A percentile compares a stretch with the other conserved stretches of the same genome.
Evolutionary conservation across 2,797 vertebrate species (phyloP).

Genomic region (Glyptemys insculpta): DNA sequence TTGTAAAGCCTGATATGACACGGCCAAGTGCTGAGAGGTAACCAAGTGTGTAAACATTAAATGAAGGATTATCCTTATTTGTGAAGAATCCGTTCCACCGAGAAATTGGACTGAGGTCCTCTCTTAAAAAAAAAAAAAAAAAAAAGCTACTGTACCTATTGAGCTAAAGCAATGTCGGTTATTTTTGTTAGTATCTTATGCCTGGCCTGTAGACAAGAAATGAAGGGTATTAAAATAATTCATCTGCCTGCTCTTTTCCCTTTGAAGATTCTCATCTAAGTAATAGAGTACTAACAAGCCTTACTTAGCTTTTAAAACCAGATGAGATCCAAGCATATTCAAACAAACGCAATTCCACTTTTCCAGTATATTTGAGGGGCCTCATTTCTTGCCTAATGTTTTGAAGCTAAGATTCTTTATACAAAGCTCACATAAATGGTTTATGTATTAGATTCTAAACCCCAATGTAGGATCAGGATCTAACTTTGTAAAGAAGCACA

Average conservation of each 20-base stretch:
- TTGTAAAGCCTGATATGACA: conserved; percentile 61
- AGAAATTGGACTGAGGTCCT: conserved; percentile 66
- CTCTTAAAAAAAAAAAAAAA: background rate
- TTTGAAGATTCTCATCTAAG: background rate
- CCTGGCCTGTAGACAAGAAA: conserved; percentile 36
- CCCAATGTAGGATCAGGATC: background rate
- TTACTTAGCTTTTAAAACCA: background rate
- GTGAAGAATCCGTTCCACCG: conserved; percentile 60
- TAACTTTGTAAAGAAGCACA: background rate
- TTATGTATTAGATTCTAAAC: background rate
- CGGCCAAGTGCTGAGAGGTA: conserved; percentile 52
- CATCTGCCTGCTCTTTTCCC: background rate
- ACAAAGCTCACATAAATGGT: background rate
- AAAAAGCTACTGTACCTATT: conserved; percentile 8
- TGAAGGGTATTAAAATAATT: background rate
- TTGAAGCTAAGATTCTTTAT: background rate
- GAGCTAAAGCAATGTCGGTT: conserved; percentile 44
- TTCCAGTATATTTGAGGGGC: background rate
- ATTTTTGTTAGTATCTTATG: conserved; percentile 43
- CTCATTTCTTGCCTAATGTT: background rate
- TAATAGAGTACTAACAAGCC: background rate
- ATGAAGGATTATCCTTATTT: conserved; percentile 74
- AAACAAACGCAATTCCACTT: conserved; percentile 6
- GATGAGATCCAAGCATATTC: background rate
- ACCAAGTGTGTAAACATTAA: conserved; percentile 71